A percentile compares a stretch with the other conserved stretches of the same genome.
phyloP scores from a whole-genome alignment of 2,888 invertebrate species.

The Mythimna ferrago region DNA sequence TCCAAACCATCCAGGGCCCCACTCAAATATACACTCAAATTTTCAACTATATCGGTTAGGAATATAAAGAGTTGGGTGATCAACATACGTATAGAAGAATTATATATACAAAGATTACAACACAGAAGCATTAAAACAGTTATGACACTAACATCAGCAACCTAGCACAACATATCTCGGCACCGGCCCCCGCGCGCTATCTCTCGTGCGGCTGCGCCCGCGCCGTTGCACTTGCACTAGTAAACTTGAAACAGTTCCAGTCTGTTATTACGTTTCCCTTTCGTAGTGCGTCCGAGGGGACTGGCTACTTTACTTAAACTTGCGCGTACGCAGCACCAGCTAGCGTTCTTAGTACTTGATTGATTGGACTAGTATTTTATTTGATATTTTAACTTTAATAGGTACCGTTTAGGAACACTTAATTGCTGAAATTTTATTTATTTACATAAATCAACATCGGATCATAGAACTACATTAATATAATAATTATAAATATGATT shows the following conservation, averaged over 20 bases:
- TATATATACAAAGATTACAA: background rate
- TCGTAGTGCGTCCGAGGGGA: conserved; percentile 66
- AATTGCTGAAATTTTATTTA: background rate
- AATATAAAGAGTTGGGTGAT: no score
- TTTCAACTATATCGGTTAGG: no score
- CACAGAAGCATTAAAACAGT: background rate
- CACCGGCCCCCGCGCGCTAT: conserved; percentile 42
- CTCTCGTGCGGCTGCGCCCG: conserved; percentile 67
- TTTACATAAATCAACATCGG: no score
- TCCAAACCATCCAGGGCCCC: no score
- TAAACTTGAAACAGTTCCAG: conserved; percentile 85
- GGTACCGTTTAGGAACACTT: background rate
- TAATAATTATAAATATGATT: no score
- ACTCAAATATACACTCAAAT: background rate
- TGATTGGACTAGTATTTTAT: background rate
- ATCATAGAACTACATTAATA: no score
- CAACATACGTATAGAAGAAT: no score
- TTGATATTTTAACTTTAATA: background rate
- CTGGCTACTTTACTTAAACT: conserved; percentile 41
- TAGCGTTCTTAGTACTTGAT: conserved; percentile 23
- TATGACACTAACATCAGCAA: background rate
- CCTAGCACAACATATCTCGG: conserved; percentile 51
- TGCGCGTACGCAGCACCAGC: conserved; percentile 26
- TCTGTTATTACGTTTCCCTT: conserved; percentile 80
- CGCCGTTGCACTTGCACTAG: conserved; percentile 81